Base-by-base conservation (phyloP, 2,888 invertebrate species). In the Dusona sp. region DNA sequence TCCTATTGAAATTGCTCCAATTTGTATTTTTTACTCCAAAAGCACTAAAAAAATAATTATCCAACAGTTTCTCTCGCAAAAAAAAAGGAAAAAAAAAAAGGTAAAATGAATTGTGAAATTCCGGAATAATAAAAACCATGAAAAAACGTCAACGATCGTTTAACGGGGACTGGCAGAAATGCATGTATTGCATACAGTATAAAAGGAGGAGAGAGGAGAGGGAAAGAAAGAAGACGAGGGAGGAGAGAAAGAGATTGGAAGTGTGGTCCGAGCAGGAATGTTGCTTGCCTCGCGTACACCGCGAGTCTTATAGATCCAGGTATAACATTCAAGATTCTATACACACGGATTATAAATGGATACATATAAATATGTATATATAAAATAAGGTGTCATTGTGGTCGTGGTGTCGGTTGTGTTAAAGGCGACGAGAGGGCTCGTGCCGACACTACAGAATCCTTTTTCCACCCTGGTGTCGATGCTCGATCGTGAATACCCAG, bases 281-380 rank as follows among this genome's bases (percentile, higher is more conserved):
- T 90, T 90, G 93, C 92, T 93, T 89, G 92, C 92, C 92, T 93
- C 93, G 92, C 91, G 92, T 90, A 90, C 90, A 64, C 65, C 90
- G 89, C 88, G 86, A 79, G 77, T 83, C 83, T 61, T 68, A 48
- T n/a, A 48, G 79, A 25, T 65, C 57, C 79, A 85, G 85, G 79
- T 68, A 77, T 77, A 77, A 68, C 61, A 48, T 74, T 75, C 22
- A 45, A 64, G 72, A 48, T 70, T 45, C 70, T 48, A 33, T 70
- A 70, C 29, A 48, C 70, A 38, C 64, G 70, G 16, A 65, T 33
- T 36, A 48, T 38, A 61, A 48, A 68, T 57, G 29, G 13, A n/a
- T 74, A 36, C 42, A 45, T 70, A 68, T 75, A 64, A 54, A 64
- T 9, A 79, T 29, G 45, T 74, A 25, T 19, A 75, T 83, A 74